Conservation (phyloP, 2,888 invertebrate species). For the Xanthia togata region DNA sequence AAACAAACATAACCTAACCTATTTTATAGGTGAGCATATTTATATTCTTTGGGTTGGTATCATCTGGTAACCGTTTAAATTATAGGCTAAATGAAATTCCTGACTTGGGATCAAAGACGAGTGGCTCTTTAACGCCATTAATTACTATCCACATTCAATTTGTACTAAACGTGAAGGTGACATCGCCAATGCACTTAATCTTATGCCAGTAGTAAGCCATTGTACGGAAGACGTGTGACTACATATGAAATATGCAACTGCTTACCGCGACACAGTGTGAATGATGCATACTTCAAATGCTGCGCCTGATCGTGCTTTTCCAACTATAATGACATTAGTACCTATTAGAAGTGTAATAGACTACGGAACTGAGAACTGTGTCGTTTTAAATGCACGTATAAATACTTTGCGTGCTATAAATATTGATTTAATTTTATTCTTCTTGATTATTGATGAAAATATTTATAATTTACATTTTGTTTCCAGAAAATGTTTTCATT, state of each 20-base stretch:
- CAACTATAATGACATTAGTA: constrained; percentile 61
- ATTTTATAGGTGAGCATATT: not conserved
- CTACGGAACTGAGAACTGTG: constrained; percentile 53
- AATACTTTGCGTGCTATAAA: constrained; percentile 53
- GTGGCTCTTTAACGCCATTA: constrained; percentile 36
- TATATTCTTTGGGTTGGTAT: too few species aligned
- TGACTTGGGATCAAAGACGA: not conserved
- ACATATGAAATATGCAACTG: constrained; percentile 74
- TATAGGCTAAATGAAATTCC: not conserved
- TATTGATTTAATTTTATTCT: constrained; percentile 47
- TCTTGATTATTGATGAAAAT: constrained; percentile 1
- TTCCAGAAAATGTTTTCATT: not conserved
- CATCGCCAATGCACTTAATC: constrained; percentile 68
- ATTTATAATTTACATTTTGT: not conserved
- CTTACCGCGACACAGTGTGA: constrained; percentile 67
- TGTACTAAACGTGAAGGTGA: constrained; percentile 64
- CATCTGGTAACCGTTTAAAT: not conserved
- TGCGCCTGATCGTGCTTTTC: constrained; percentile 66
- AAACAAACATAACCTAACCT: not conserved
- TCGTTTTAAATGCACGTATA: constrained; percentile 48
- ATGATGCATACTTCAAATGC: constrained; percentile 69
- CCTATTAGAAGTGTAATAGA: constrained; percentile 59
- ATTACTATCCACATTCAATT: constrained; percentile 59
- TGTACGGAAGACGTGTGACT: constrained; percentile 74
- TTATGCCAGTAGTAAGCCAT: constrained; percentile 68